A percentile compares a stretch with the other conserved stretches of the same genome.
Evolutionary conservation across 2,113 vertebrate genomes (phyloP).

Genomic region (Hyaena hyaena): DNA sequence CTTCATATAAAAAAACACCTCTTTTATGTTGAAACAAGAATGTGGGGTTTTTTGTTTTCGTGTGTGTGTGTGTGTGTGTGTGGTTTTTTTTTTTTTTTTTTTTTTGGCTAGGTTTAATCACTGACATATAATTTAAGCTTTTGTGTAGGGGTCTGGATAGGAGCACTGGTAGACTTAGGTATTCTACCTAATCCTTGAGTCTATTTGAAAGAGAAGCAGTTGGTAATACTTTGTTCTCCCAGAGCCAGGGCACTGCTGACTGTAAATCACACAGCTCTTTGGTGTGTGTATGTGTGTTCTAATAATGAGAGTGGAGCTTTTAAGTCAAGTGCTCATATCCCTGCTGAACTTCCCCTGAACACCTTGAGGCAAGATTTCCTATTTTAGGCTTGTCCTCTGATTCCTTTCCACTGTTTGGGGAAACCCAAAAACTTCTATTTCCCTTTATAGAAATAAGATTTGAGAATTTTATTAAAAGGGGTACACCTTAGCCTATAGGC

Average conservation of each 20-base stretch:
- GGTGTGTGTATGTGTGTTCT: not conserved
- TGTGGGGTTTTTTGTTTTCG: not conserved
- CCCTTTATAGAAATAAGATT: slow-evolving; percentile 11
- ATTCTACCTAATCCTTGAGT: not conserved
- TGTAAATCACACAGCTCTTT: slow-evolving; percentile 23
- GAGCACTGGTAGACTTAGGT: not conserved
- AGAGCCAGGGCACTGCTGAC: not conserved
- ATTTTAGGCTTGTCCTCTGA: slow-evolving; percentile 6
- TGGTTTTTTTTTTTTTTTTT: not conserved
- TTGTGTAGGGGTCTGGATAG: not conserved
- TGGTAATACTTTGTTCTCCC: not conserved
- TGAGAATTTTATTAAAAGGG: slow-evolving; percentile 50
- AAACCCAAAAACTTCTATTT: not conserved
- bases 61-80: no score
- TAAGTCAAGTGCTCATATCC: not conserved
- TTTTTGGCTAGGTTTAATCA: slow-evolving; percentile 4
- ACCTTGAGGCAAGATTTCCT: slow-evolving; percentile 37
- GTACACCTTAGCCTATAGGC: slow-evolving; percentile 42
- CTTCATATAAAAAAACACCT: not conserved
- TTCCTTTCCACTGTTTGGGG: not conserved
- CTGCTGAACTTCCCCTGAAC: not conserved
- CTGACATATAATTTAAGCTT: slow-evolving; percentile 2
- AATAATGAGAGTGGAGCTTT: slow-evolving; percentile 9
- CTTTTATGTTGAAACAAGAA: not conserved
- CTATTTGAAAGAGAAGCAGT: not conserved